Evolutionary conservation across 2,113 vertebrate genomes (phyloP).

Genomic region (Channa argus): DNA sequence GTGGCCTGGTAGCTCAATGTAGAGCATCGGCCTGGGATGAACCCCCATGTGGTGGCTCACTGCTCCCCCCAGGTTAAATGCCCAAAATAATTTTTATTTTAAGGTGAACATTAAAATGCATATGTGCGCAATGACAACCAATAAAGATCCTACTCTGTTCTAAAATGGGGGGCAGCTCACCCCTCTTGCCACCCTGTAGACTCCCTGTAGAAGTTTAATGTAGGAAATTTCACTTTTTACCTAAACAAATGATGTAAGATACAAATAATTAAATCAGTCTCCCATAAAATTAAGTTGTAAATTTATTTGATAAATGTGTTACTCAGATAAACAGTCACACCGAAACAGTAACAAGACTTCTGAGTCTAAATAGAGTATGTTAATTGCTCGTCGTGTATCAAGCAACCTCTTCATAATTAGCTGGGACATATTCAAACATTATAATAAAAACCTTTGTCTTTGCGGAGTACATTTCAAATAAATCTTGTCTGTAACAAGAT

Average conservation of each 20-base stretch:
- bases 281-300: not conserved
- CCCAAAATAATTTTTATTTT: no score
- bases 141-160: no score
- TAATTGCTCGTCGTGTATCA: constrained; percentile 19
- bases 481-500: constrained; percentile 6
- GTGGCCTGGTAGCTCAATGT: no score
- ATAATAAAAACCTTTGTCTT: constrained; percentile 17
- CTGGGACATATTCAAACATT: constrained; percentile 13
- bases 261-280: not conserved
- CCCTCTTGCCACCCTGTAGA: no score
- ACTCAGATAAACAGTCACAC: not conserved
- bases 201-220: no score
- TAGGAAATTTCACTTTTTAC: no score
- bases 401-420: not conserved
- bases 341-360: not conserved
- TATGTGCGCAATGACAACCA: no score
- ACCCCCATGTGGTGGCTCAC: no score
- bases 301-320: not conserved
- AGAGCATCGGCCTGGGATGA: no score
- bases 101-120: no score
- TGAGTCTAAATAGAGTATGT: not conserved
- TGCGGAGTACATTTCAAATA: constrained; percentile 27
- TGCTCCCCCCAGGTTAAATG: no score
- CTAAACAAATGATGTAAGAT: not conserved
- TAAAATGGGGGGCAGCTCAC: no score